Percentiles rank a stretch among this genome's conserved stretches.
Conservation (phyloP, 2,888 invertebrate species). For the Hyposoter didymator region DNA sequence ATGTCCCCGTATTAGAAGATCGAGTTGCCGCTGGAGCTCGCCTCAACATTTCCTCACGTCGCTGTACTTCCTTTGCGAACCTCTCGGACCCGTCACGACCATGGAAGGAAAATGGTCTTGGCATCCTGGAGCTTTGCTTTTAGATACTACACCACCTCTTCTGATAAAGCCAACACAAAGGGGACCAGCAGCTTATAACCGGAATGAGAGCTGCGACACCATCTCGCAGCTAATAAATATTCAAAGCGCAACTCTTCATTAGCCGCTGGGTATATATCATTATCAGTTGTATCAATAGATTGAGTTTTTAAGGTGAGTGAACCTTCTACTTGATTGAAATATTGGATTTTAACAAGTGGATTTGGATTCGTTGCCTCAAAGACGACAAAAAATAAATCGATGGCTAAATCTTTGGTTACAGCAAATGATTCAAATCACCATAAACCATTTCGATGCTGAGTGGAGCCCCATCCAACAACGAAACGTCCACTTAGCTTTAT, state of each 20-base stretch:
- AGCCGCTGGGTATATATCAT: background rate
- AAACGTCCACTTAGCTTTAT: constrained; percentile 13
- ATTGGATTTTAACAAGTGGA: background rate
- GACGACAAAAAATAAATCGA: background rate
- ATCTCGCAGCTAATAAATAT: constrained; percentile 60
- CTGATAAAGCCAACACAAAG: constrained; percentile 24
- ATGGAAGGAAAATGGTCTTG: constrained; percentile 46
- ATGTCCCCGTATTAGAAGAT: constrained; percentile 78
- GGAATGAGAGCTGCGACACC: constrained; percentile 27
- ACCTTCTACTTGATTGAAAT: background rate
- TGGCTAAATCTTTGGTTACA: background rate
- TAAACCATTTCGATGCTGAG: background rate
- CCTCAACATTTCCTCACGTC: constrained; percentile 34
- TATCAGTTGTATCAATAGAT: background rate
- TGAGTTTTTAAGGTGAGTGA: background rate
- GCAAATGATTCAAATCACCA: background rate
- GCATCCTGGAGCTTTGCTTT: constrained; percentile 37
- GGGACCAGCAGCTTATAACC: background rate
- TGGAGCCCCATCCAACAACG: background rate
- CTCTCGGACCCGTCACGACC: constrained; percentile 45
- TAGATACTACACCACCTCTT: background rate
- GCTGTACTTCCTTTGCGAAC: constrained; percentile 18
- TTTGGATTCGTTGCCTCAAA: background rate
- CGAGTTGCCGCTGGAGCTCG: constrained; percentile 42
- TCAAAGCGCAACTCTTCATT: constrained; percentile 47